Base-by-base conservation (phyloP, 2,888 invertebrate species). In the Sicus ferrugineus region DNA sequence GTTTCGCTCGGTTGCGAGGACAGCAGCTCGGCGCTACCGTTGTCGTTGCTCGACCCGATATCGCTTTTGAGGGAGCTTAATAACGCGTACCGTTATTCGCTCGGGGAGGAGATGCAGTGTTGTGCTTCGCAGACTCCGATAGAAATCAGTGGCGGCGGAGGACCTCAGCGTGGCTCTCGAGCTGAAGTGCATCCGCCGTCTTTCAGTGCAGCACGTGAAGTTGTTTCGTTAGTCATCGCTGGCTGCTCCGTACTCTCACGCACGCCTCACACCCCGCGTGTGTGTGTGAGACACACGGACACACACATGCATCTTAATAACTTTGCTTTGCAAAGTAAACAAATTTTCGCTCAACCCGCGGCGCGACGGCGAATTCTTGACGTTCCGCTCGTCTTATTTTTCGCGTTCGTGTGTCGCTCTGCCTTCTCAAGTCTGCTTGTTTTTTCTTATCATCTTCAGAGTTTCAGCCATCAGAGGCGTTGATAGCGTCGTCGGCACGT, bases 401-500 rank as follows among this genome's bases (percentile, higher is more conserved):
- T 23, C n/a, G 7, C 16, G 16, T 34, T 59, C 30, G 31, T 38
- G 23, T 23, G 0, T 61, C 23, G 23, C 11, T 46, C 28, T 28
- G 23, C 7, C 54, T 54, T 7, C 11, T 26, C 54, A 28, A 26
- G 2, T 46, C 19, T 9, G 46, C n/a, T 21, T 11, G n/a, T 23
- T n/a, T 31, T 48, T 48, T 58, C 14, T 38, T 23, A 30, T 66
- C 66, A 46, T 6, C 11, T 42, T 56, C 56, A 56, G 30, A 56
- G 56, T 56, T 38, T 38, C 14, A 48, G 50, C 64, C 21, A 30
- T 38, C 28, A 14, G n/a, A 42, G 48, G 34, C 59, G 58, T 67
- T 59, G 67, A 58, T 48, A 31, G 58, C 59, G 21, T 67, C 67
- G 59, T 67, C 30, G 31, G 58, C 67, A 67, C 67, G 58, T 67